A percentile compares a stretch with the other conserved stretches of the same genome.
These are phyloP conservation scores for Acanthornis magna DNA, from an alignment of 2,797 vertebrate genomes.

Conservation along the genomic window DNA sequence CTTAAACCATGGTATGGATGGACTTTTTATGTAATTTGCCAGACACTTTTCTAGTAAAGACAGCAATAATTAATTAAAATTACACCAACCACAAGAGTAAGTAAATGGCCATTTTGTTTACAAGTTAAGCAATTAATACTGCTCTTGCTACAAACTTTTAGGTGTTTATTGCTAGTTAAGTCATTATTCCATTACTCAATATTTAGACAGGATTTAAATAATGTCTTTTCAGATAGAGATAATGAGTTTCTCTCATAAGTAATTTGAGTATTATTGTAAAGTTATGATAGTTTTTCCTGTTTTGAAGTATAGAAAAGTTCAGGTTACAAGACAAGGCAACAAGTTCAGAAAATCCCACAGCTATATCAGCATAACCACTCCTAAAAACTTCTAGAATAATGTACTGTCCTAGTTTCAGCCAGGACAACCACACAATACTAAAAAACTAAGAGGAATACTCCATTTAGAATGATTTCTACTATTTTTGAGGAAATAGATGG, in stretches of 20 bases:
- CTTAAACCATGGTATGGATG: not conserved
- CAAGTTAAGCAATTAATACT: not conserved
- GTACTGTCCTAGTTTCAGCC: not conserved
- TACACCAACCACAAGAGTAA: not conserved
- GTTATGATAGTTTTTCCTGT: not conserved
- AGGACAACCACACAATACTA: not conserved
- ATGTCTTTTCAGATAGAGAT: not conserved
- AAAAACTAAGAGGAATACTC: not conserved
- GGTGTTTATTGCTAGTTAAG: not conserved
- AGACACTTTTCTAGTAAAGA: not conserved
- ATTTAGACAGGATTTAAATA: not conserved
- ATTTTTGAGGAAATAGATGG: not conserved
- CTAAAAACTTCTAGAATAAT: not conserved
- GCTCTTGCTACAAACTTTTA: not conserved
- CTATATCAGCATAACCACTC: not conserved
- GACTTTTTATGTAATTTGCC: not conserved
- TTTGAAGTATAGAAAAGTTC: not conserved
- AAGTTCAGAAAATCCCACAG: not conserved
- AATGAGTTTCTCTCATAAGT: not conserved
- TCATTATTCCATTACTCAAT: not conserved
- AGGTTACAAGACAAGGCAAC: not conserved
- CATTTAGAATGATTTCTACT: accelerated
- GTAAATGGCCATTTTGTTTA: not conserved
- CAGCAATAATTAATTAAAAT: not conserved
- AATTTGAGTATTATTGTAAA: not conserved